Base-by-base conservation (phyloP, 2,888 invertebrate genomes). In the Coecobrya sp. region DNA sequence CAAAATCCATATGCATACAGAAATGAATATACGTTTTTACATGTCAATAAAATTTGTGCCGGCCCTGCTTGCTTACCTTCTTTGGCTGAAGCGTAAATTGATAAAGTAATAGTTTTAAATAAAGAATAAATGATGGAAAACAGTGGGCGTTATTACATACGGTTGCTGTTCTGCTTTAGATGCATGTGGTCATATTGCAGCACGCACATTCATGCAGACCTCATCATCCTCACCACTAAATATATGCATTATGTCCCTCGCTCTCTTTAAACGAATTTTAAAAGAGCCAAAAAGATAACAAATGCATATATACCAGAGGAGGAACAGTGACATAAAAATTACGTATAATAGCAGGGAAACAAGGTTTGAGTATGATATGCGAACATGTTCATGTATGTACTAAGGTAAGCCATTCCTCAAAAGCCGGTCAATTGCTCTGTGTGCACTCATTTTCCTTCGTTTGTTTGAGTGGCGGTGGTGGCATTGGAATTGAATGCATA, bases 41-140 rank as follows among this genome's bases (percentile, higher is more conserved):
- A 82, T 82, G 81, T 87, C 91, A 82, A 82, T 91, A 86, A 19
- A 73, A 86, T 87, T 91, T 73, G 62, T 79, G 86, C 70, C 87
- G 86, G 68, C 62, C 81, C 45, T 7, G 19, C n/a, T 55, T 7
- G 19, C n/a, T 55, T 52, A 27, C 86, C 91, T 91, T 86, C 70
- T 86, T 86, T 76, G 76, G 76, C 49, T 25, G 76, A 11, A 16
- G 49, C 49, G 42, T 45, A 49, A 76, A 76, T 76, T 76, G 76
- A 76, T 76, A 76, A 76, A 76, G 25, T 49, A 76, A 76, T 76
- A 76, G 76, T 76, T 49, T 22, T 19, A 49, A 49, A 49, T 76
- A 45, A 76, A 76, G 76, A 25, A 45, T 45, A 49, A 76, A 76
- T 2, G 49, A 49, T 49, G 49, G 36, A 70, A 86, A 70, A 22